phyloP scores from a whole-genome alignment of 92 coral and sea anemone species.

The Plumapathes pennacea region DNA sequence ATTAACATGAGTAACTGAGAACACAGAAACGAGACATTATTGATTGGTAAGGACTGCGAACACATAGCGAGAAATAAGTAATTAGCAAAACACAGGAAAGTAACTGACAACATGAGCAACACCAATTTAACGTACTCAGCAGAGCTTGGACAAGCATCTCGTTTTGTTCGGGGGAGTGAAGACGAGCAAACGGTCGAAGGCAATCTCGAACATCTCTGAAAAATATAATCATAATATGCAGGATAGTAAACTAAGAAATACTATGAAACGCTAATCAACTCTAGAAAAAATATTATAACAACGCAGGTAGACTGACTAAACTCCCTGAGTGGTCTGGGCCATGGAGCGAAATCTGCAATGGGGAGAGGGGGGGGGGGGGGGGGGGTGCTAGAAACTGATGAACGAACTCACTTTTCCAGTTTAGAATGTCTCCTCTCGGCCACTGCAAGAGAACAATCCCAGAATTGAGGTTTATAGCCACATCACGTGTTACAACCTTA shows the following conservation, averaged over 20 bases:
- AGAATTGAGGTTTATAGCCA: too few species aligned
- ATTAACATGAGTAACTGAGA: neutral
- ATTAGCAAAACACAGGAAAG: too few species aligned
- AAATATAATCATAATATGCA: neutral
- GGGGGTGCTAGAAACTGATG: neutral
- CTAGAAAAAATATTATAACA: too few species aligned
- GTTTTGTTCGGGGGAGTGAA: constrained; percentile 87
- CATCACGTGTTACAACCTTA: too few species aligned
- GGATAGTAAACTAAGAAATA: neutral
- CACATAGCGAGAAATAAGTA: too few species aligned
- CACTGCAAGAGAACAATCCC: too few species aligned
- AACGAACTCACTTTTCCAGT: constrained; percentile 54
- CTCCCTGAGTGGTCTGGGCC: too few species aligned
- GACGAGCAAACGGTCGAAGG: constrained; percentile 80
- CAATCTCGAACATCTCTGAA: constrained; percentile 80
- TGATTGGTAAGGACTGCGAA: too few species aligned
- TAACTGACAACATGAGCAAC: too few species aligned
- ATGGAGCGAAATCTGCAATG: neutral
- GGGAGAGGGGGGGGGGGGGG: neutral
- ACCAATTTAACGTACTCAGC: constrained; percentile 65
- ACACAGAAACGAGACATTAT: neutral
- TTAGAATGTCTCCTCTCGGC: constrained; percentile 58
- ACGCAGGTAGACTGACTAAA: too few species aligned
- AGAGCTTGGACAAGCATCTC: constrained; percentile 89
- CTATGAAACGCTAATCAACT: too few species aligned